Conservation (phyloP, 2,113 vertebrate species). For the Eublepharis macularius region DNA sequence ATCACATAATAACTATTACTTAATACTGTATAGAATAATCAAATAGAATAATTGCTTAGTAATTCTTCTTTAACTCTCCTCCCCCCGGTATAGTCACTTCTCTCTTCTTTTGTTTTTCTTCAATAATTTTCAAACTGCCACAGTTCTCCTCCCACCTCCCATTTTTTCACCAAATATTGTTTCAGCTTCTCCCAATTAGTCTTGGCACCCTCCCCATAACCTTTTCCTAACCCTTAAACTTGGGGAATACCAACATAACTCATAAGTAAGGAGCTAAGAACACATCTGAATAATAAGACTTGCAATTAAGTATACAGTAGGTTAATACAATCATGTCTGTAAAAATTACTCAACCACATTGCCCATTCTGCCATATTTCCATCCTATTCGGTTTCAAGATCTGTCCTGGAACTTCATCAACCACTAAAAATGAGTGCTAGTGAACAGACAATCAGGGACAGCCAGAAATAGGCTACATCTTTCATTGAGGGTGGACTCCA, state of each 20-base stretch:
- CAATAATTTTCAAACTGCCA: no score
- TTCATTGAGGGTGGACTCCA: not conserved
- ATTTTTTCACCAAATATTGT: no score
- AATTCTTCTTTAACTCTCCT: no score
- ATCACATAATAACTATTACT: no score
- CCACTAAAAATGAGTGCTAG: not conserved
- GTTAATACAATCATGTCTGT: not conserved
- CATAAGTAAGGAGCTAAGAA: not conserved
- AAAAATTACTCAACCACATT: not conserved
- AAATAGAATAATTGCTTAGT: no score
- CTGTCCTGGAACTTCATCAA: not conserved
- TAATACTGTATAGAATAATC: no score
- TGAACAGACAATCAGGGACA: not conserved
- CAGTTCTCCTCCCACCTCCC: no score
- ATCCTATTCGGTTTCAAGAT: not conserved
- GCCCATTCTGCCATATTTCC: not conserved
- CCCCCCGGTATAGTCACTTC: no score
- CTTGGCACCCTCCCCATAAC: not conserved
- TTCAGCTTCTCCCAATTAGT: not conserved
- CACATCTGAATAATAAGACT: constrained; percentile 17
- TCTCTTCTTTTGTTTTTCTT: no score
- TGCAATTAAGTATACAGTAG: not conserved
- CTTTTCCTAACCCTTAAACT: no score
- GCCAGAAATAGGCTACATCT: not conserved
- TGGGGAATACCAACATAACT: constrained; percentile 40